A percentile compares a stretch with the other conserved stretches of the same genome.
phyloP scores from a whole-genome alignment of 1,140 invertebrate species.

The Drosophila gunungcola region DNA sequence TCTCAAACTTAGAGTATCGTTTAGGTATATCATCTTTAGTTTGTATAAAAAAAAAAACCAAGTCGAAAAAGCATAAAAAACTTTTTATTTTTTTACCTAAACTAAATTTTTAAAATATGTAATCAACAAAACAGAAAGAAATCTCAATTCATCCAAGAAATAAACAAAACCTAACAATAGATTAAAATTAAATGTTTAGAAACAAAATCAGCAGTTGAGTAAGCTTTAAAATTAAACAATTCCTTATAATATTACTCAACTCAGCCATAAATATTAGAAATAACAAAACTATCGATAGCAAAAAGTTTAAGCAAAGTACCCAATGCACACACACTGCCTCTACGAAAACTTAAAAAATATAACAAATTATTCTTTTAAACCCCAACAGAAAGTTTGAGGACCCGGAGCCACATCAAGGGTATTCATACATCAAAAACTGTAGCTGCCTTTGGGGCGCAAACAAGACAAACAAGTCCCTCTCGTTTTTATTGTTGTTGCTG shows the following conservation, averaged over 20 bases:
- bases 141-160: too few relatives aligned
- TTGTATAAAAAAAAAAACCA: too few relatives aligned
- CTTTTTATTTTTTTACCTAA: too few relatives aligned
- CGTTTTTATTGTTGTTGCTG: slow-evolving; percentile 49
- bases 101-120: too few relatives aligned
- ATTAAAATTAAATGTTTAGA: neutral
- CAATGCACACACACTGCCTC: neutral
- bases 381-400: slow-evolving; percentile 9
- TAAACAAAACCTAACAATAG: neutral
- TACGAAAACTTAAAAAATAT: neutral
- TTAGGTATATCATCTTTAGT: neutral
- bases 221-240: neutral
- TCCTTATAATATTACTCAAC: neutral
- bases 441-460: slow-evolving; percentile 50
- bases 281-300: neutral
- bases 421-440: slow-evolving; percentile 55
- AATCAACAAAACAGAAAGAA: too few relatives aligned
- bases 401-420: slow-evolving; percentile 25
- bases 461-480: slow-evolving; percentile 50
- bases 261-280: neutral
- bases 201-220: too few relatives aligned
- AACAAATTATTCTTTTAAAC: slow-evolving; percentile 1
- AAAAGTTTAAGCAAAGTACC: neutral
- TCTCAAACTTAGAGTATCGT: neutral
- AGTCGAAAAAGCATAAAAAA: neutral